Conservation (phyloP, 2,888 invertebrate species). For the Parnassius mnemosyne region DNA sequence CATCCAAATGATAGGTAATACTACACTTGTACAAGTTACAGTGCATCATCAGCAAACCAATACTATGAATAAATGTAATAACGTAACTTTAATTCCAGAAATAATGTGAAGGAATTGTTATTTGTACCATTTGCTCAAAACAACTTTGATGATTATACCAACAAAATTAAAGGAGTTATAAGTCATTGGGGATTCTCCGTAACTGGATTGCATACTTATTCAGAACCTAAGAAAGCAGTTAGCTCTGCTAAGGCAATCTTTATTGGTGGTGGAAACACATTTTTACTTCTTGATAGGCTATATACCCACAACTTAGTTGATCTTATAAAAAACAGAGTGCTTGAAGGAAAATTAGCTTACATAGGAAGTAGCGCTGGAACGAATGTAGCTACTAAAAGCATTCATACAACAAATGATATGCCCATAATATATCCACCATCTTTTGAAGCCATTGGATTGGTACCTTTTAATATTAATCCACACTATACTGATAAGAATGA, state of each 20-base stretch:
- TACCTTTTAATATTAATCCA: slow-evolving; percentile 92
- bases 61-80: too few relatives aligned
- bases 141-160: slow-evolving; percentile 84
- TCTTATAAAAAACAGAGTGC: slow-evolving; percentile 82
- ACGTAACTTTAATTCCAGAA: slow-evolving; percentile 68
- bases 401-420: slow-evolving; percentile 94
- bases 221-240: slow-evolving; percentile 80
- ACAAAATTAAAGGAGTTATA: slow-evolving; percentile 80
- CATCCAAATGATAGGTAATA: too few relatives aligned
- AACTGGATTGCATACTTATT: slow-evolving; percentile 82
- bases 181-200: slow-evolving; percentile 84
- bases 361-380: slow-evolving; percentile 91
- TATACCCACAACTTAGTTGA: slow-evolving; percentile 85
- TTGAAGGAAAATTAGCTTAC: slow-evolving; percentile 84
- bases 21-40: too few relatives aligned
- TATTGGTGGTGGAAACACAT: slow-evolving; percentile 91
- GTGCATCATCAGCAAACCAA: too few relatives aligned
- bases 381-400: slow-evolving; percentile 89
- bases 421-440: slow-evolving; percentile 89
- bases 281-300: slow-evolving; percentile 84
- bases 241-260: slow-evolving; percentile 85
- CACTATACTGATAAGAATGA: slow-evolving; percentile 86
- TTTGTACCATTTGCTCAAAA: slow-evolving; percentile 88
- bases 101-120: slow-evolving; percentile 82
- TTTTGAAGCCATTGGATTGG: slow-evolving; percentile 85